Conservation (phyloP, 1,140 invertebrate genomes). For the Acromyrmex heyeri region DNA sequence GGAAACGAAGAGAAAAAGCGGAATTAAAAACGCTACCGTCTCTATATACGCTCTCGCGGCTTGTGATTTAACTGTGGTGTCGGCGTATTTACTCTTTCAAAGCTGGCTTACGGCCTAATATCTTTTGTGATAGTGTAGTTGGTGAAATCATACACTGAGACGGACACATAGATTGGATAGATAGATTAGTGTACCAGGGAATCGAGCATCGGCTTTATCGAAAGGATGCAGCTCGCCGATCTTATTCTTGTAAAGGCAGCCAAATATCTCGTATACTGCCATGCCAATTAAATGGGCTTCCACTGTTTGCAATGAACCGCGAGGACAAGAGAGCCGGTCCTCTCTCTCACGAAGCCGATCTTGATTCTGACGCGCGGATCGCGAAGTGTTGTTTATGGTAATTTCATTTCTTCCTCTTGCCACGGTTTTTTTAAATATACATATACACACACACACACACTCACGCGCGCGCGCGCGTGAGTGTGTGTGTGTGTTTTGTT, state of each 20-base stretch:
- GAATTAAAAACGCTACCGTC: slow-evolving; percentile 15
- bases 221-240: neutral
- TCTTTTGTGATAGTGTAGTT: slow-evolving; percentile 63
- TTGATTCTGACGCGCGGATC: slow-evolving; percentile 33
- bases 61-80: slow-evolving; percentile 65
- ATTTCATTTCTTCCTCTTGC: slow-evolving; percentile 66
- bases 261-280: slow-evolving; percentile 30
- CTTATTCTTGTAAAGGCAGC: slow-evolving; percentile 1
- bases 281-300: slow-evolving; percentile 50
- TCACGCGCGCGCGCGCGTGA: fast-evolving
- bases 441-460: neutral
- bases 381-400: slow-evolving; percentile 37
- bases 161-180: neutral
- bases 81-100: slow-evolving; percentile 52
- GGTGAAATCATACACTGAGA: slow-evolving; percentile 36
- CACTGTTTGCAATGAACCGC: neutral
- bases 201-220: slow-evolving; percentile 10
- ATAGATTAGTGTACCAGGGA: slow-evolving; percentile 18
- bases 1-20: slow-evolving; percentile 14
- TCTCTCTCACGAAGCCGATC: slow-evolving; percentile 21
- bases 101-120: slow-evolving; percentile 55
- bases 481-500: neutral
- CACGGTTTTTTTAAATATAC: slow-evolving; percentile 54
- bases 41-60: slow-evolving; percentile 35
- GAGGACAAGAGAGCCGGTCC: neutral